phyloP scores from a whole-genome alignment of 2,113 vertebrate genomes.

The Calidris pugnax region DNA sequence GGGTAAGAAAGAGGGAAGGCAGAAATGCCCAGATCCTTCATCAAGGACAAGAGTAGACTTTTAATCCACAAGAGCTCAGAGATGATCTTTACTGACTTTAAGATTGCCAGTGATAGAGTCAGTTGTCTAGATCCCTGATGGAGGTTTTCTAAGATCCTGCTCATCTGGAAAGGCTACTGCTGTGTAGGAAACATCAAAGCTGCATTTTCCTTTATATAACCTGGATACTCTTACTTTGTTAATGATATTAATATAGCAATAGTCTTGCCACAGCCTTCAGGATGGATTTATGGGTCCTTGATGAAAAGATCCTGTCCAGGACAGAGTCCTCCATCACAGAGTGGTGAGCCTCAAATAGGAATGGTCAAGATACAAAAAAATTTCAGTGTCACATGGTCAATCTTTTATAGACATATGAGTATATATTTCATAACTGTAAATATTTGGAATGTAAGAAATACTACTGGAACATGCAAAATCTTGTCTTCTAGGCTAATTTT shows the following conservation, averaged over 20 bases:
- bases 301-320: neutral
- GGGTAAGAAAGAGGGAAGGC: neutral
- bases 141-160: neutral
- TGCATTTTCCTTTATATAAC: neutral
- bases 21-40: neutral
- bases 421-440: neutral
- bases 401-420: neutral
- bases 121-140: neutral
- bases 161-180: neutral
- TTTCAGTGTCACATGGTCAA: neutral
- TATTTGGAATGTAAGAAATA: neutral
- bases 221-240: neutral
- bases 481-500: neutral
- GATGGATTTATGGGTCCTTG: neutral
- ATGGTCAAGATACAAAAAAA: neutral
- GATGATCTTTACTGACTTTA: neutral
- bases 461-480: neutral
- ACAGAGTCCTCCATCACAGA: neutral
- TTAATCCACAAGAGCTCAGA: neutral
- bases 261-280: neutral
- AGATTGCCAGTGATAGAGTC: neutral
- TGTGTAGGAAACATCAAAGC: neutral
- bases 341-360: neutral
- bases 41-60: neutral
- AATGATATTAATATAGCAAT: neutral